phyloP scores from a whole-genome alignment of 2,797 vertebrate species.

The Stomatorhinus walkeri region DNA sequence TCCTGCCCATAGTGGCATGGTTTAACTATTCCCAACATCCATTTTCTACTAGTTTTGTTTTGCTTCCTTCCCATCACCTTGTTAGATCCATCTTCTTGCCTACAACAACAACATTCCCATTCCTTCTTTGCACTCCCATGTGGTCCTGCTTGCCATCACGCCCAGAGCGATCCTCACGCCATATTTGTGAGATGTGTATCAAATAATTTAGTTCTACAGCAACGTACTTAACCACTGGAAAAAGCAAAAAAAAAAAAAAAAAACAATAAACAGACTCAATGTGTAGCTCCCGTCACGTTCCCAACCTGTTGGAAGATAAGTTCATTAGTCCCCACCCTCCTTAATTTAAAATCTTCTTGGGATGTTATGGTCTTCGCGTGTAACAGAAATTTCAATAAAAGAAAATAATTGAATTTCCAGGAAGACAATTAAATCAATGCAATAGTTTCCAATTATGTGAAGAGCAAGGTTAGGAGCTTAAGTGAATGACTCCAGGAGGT shows the following conservation, averaged over 20 bases:
- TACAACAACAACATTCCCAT: neutral
- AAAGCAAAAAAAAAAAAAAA: neutral
- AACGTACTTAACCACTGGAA: neutral
- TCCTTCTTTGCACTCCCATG: neutral
- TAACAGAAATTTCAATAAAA: neutral
- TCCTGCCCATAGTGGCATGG: neutral
- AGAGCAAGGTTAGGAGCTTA: constrained; percentile 15
- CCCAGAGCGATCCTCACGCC: neutral
- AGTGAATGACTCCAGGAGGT: neutral
- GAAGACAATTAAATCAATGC: constrained; percentile 17
- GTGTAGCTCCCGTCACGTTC: neutral
- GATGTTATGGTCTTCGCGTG: neutral
- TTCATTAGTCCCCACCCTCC: neutral
- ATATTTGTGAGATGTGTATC: neutral
- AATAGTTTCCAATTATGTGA: constrained; percentile 18
- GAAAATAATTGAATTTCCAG: constrained; percentile 12
- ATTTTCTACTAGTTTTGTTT: neutral
- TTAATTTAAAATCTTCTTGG: neutral
- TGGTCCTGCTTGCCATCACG: neutral
- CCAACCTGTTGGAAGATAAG: constrained; percentile 8
- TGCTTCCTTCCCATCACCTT: neutral
- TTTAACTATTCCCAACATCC: neutral
- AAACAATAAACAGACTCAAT: neutral
- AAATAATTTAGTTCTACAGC: neutral
- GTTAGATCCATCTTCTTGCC: neutral